Evolutionary conservation across 1,140 invertebrate species (phyloP).

Genomic region (Drosophila nasuta): DNA sequence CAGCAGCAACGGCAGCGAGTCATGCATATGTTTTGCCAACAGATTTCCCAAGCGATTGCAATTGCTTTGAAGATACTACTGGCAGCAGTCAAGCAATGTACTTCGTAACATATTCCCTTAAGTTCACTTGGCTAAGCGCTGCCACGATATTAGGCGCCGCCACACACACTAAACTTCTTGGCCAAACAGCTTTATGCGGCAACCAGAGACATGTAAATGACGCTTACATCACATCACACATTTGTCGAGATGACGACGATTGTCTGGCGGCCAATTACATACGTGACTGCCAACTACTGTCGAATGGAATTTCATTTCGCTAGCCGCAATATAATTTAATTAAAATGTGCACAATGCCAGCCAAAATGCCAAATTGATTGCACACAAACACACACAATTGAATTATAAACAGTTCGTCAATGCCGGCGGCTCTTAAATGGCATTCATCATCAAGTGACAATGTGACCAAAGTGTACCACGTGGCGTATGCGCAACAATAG

Average conservation of each 20-base stretch:
- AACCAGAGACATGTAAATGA: conserved; percentile 23
- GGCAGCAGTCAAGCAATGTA: not conserved
- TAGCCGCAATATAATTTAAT: conserved; percentile 56
- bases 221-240: conserved; percentile 13
- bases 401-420: conserved; percentile 55
- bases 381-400: conserved; percentile 44
- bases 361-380: conserved; percentile 49
- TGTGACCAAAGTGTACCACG: conserved; percentile 25
- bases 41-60: conserved; percentile 76
- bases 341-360: conserved; percentile 52
- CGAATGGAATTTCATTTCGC: conserved; percentile 18
- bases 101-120: conserved; percentile 52
- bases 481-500: conserved; percentile 51
- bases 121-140: conserved; percentile 72
- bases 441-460: conserved; percentile 60
- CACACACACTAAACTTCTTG: conserved; percentile 50
- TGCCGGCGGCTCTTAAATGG: conserved; percentile 20
- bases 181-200: conserved; percentile 57
- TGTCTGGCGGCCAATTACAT: conserved; percentile 45
- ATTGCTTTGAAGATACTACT: conserved; percentile 59
- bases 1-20: conserved; percentile 29
- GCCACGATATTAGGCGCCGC: conserved; percentile 38
- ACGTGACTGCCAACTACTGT: not conserved
- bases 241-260: not conserved
- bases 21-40: conserved; percentile 73